Base-by-base conservation (phyloP, 2,797 vertebrate genomes). In the Malurus leucopterus region DNA sequence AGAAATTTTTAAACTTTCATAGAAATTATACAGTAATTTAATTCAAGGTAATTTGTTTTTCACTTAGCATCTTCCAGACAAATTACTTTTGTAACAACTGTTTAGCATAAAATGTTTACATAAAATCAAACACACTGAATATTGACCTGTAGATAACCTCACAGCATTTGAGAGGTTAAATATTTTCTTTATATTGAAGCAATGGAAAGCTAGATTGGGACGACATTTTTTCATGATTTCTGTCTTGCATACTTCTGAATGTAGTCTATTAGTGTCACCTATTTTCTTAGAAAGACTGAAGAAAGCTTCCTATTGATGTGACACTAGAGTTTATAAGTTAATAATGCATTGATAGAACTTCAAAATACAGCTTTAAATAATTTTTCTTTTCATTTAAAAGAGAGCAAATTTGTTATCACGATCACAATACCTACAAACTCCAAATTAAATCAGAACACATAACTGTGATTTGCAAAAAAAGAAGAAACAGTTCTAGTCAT, bases 21-120 rank as follows among this genome's bases (percentile, higher is more conserved):
- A 58, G 84, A 84, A 92, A 88, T 67, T 86, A 54, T 58, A 74
- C 54, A 14, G 8, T 54, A 91, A 92, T 92, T 93, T 88, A 59
- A 84, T 86, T 93, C 86, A 63, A 36, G 50, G 44, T 79, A 88
- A 72, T 79, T 91, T 83, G 29, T 54, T 92, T 95, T 93, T 85
- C 34, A 71, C 41, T 89, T 92, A 89, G 3, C 21, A 74, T 80
- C 41, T 93, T 80, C 46, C 21, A 93, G 82, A 55, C 34, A 46
- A 75, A 84, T 36, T 93, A 30, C 34, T 87, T 77, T 92, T 86
- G 34, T 78, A 94, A 49, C 43, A 94, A 69, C 26, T 65, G 7
- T 82, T 92, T 72, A 47, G 15, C 40, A 59, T 59, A 69, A 86
- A 70, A 36, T 36, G 13, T 54, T 30, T 87, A 61, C 32, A 83